Conservation (phyloP, 2,797 vertebrate genomes). For the Siniperca undulata region DNA sequence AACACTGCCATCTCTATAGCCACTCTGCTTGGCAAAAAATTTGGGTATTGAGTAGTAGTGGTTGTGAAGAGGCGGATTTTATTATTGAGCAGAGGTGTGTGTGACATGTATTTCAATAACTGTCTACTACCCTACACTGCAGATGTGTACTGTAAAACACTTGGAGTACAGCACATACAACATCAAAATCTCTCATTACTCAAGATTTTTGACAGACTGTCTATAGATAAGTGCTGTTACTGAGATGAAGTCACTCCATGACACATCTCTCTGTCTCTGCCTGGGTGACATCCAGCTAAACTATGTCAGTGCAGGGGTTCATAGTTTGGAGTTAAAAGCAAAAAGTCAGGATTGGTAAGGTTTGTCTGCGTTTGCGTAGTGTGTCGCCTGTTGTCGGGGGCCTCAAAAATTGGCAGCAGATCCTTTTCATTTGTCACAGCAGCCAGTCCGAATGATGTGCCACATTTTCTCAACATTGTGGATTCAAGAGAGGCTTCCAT, state of each 20-base stretch:
- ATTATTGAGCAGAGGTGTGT: not conserved
- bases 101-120: constrained; percentile 4
- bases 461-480: constrained; percentile 24
- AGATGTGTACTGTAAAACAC: constrained; percentile 1
- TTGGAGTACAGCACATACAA: not conserved
- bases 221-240: not conserved
- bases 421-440: constrained; percentile 32
- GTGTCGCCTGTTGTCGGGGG: not conserved
- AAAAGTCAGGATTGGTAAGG: constrained; percentile 7
- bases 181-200: constrained; percentile 22
- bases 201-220: constrained; percentile 22
- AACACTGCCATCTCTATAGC: no score
- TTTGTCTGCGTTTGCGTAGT: not conserved
- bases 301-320: not conserved
- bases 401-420: constrained; percentile 25
- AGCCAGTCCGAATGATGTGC: constrained; percentile 22
- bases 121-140: not conserved
- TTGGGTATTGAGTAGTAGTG: no score
- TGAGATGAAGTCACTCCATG: not conserved
- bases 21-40: no score
- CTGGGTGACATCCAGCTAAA: not conserved
- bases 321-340: not conserved
- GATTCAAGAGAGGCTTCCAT: constrained; percentile 27
- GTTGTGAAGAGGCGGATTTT: not conserved
- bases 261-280: not conserved